phyloP scores from a whole-genome alignment of 2,797 vertebrate genomes.

The Halcyon chelicuti region DNA sequence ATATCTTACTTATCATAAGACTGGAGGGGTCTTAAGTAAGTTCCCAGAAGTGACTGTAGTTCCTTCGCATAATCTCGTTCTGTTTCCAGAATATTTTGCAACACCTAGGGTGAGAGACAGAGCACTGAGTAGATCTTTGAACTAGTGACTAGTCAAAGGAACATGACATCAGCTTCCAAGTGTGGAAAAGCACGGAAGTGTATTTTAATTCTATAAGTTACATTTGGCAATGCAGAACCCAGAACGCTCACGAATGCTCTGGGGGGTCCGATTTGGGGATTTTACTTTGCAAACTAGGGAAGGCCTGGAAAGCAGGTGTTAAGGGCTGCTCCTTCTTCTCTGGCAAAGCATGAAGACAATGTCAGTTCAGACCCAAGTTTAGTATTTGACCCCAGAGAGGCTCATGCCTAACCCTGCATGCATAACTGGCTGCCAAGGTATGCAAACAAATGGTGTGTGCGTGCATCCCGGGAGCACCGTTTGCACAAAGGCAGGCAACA shows the following conservation, averaged over 20 bases:
- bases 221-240: not conserved
- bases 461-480: not conserved
- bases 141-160: not conserved
- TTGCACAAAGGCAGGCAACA: not conserved
- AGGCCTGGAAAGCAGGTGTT: not conserved
- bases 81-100: slow-evolving; percentile 96
- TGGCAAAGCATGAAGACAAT: not conserved
- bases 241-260: not conserved
- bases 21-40: slow-evolving; percentile 93
- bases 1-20: slow-evolving; percentile 93
- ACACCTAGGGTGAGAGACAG: slow-evolving; percentile 85
- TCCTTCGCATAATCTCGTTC: slow-evolving; percentile 97
- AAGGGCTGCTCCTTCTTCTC: slow-evolving; percentile 4
- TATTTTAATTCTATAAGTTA: not conserved
- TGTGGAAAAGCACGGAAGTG: not conserved
- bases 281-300: not conserved
- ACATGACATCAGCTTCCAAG: not conserved
- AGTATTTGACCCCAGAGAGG: not conserved
- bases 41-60: slow-evolving; percentile 89
- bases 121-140: slow-evolving; percentile 34
- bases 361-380: not conserved
- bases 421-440: not conserved
- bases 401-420: not conserved
- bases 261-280: not conserved
- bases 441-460: not conserved